Evolutionary conservation across 2,113 vertebrate genomes (phyloP), one percentile per base, ranked within the genome.

Genomic region (Abramis brama): DNA sequence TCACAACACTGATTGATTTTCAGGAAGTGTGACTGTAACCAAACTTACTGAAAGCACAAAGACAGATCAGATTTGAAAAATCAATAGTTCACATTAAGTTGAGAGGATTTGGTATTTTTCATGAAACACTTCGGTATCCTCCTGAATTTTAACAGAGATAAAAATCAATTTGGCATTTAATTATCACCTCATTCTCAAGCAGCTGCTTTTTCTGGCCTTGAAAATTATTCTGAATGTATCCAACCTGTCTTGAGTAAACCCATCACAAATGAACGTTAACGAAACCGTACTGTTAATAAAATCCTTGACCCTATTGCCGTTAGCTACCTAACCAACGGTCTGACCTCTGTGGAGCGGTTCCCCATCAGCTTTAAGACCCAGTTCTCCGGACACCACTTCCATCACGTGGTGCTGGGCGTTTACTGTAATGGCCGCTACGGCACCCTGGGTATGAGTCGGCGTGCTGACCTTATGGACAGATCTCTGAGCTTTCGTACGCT

Each of bases 361-460:
- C 97, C 98, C 91, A 98, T 99, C 96, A 99, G 98, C 95, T 99
- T 99, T 94, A 99, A 99, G 96, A 98, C 97, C 70, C 97, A 97
- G 91, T 99, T 99, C 93, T 98, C 96, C 76, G 98, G 98, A 89
- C 97, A 97, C 93, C 97, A 94, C 91, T 99, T 99, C 93, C 97
- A 99, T 91, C 97, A 99, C 0, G 97, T 99, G 4, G 97, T 99
- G 86, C 96, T 99, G 64, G 97, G 97, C 17, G 95, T 99, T 90
- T 98, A 97, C 91, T 97, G 95, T 91, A 97, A 97, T 0, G 98
- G 98, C 5, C 96, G 94, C 88, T 99, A 98, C 0, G 98, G 98
- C 5, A 96, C 97, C 0, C 92, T 99, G 90, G 98, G 98, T 86
- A 98, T 99, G 97, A 99, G 98, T 94, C 95, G 97, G 5, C 95